phyloP scores from a whole-genome alignment of 2,797 vertebrate species.

The Syndactyla subalaris region DNA sequence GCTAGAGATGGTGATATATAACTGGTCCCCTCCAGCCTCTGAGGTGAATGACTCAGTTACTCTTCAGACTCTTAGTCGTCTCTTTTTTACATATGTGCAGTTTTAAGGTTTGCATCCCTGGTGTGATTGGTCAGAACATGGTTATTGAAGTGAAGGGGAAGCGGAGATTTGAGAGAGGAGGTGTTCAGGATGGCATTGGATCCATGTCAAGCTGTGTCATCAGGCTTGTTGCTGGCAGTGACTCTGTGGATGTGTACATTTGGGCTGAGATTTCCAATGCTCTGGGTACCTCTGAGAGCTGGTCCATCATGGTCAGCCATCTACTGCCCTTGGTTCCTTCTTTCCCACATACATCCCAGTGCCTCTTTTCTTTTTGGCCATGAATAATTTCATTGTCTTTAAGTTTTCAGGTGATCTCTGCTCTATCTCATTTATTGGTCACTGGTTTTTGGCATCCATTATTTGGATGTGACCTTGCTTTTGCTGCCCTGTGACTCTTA shows the following conservation, averaged over 20 bases:
- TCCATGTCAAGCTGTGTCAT: not conserved
- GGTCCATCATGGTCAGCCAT: not conserved
- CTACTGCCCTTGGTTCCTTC: not conserved
- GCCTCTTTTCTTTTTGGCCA: not conserved
- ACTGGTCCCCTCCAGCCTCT: not conserved
- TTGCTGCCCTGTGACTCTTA: not conserved
- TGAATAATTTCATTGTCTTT: not conserved
- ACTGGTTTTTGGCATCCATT: not conserved
- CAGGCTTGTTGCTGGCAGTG: not conserved
- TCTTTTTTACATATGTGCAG: rapidly evolving
- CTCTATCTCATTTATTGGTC: not conserved
- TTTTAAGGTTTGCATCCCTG: not conserved
- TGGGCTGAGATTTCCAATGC: not conserved
- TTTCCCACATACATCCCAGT: not conserved
- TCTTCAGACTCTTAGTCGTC: not conserved
- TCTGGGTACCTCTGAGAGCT: not conserved
- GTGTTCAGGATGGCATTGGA: not conserved
- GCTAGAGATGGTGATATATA: rapidly evolving
- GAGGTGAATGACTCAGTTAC: not conserved
- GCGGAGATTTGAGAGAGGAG: not conserved
- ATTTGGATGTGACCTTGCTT: not conserved
- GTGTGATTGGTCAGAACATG: not conserved
- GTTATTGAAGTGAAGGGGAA: not conserved
- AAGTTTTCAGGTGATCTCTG: constrained; percentile 1
- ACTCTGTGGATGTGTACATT: rapidly evolving